Evolutionary conservation across 2,113 vertebrate genomes (phyloP), one percentile per base, ranked within the genome.

Genomic region (Pseudopodoces humilis): DNA sequence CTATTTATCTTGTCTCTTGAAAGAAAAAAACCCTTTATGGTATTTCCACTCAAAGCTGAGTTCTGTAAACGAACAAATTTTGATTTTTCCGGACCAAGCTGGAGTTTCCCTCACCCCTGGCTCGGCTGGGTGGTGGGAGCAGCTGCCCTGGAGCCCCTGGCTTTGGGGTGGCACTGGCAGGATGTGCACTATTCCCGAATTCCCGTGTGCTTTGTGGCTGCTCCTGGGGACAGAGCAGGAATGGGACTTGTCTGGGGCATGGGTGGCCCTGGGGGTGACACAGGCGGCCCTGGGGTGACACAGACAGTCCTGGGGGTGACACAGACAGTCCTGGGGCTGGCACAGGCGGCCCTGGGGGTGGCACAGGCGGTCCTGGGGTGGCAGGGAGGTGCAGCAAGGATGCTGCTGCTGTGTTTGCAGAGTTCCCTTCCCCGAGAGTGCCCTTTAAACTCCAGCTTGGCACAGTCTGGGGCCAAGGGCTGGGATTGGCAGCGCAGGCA

Each of bases 381-480:
- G 3, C 59, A 11, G 22, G 1, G n/a, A 0, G 63, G 2, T 0
- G 24, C 33, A 14, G 41, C 0, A 7, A 0, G 59, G 63, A 0
- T 6, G 44, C n/a, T 12, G 77, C 58, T 20, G 59, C 37, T 19
- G 59, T 3, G 5, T 13, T 13, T 11, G 47, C 76, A n/a, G 47
- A 21, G 37, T 1, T 78, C 18, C 47, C 37, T 21, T n/a, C 37
- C 62, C 70, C 56, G 15, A 1, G 33, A 4, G 52, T 11, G 76
- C 69, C 91, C 84, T 96, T 87, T 33, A 63, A 65, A 35, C 86
- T 90, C 25, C 44, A 11, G 22, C 46, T 83, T 22, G 28, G 60
- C 46, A 0, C 21, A 17, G 84, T 68, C 58, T 41, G 88, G 91
- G 88, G 55, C 3, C 30, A 2, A 3, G 56, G 3, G 1, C 15